Conservation (phyloP, 2,113 vertebrate genomes). For the Gobiocypris rarus region DNA sequence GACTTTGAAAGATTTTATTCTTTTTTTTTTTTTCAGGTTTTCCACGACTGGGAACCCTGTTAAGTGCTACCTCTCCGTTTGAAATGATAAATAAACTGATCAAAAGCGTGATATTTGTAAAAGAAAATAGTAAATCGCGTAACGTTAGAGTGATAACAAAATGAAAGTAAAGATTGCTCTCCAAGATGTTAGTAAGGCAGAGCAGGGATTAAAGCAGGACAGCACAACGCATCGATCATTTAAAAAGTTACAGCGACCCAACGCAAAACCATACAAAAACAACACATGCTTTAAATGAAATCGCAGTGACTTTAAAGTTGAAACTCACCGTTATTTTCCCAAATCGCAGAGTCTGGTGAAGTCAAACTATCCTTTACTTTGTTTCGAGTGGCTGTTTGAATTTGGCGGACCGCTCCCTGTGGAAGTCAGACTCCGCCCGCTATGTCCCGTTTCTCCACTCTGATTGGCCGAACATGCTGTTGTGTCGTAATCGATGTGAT, state of each 20-base stretch:
- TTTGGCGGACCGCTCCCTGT: constrained; percentile 69
- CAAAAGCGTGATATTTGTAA: background rate
- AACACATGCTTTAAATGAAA: background rate
- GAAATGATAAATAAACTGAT: background rate
- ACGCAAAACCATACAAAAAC: background rate
- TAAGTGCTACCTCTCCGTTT: background rate
- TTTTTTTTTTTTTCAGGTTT: background rate
- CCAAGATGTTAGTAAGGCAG: background rate
- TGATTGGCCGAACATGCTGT: constrained; percentile 11
- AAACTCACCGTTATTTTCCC: background rate
- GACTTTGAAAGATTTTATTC: background rate
- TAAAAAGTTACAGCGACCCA: background rate
- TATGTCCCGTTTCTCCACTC: background rate
- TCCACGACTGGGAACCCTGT: background rate
- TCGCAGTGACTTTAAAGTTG: background rate
- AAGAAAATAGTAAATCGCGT: background rate
- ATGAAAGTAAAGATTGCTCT: background rate
- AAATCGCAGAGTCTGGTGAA: background rate
- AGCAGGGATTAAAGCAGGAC: background rate
- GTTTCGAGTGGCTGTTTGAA: constrained; percentile 70
- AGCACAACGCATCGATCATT: background rate
- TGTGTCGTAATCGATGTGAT: background rate
- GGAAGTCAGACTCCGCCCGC: constrained; percentile 5
- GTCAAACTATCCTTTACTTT: constrained; percentile 29
- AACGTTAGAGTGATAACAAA: background rate